phyloP scores from a whole-genome alignment of 92 coral and sea anemone genomes.

The Porites evermanni region DNA sequence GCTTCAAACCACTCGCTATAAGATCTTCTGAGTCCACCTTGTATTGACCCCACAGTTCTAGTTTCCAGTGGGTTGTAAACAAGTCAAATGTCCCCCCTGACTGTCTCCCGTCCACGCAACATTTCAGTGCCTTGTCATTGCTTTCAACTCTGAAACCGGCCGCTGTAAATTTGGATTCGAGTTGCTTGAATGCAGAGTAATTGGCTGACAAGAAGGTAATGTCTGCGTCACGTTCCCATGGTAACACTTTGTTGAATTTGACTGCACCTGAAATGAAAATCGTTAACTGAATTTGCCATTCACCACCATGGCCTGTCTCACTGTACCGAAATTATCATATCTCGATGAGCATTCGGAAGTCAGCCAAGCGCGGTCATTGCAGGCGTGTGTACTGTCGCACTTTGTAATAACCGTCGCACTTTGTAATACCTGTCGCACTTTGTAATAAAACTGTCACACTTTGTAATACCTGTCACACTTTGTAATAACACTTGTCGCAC shows the following conservation, averaged over 20 bases:
- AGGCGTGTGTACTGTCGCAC: too few relatives aligned
- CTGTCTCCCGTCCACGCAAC: slow-evolving; percentile 95
- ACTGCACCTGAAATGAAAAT: slow-evolving; percentile 79
- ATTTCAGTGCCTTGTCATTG: slow-evolving; percentile 86
- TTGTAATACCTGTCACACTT: too few relatives aligned
- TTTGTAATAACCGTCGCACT: too few relatives aligned
- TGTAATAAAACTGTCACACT: too few relatives aligned
- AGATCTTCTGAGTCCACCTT: slow-evolving; percentile 96
- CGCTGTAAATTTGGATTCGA: slow-evolving; percentile 61
- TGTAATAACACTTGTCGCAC: too few relatives aligned
- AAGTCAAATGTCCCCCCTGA: slow-evolving; percentile 94
- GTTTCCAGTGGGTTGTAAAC: slow-evolving; percentile 83
- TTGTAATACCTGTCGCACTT: too few relatives aligned
- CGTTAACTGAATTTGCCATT: background rate
- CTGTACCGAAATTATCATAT: too few relatives aligned
- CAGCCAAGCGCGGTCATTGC: too few relatives aligned
- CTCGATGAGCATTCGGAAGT: too few relatives aligned
- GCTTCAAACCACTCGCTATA: slow-evolving; percentile 85
- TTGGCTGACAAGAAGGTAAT: slow-evolving; percentile 96
- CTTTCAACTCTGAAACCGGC: slow-evolving; percentile 81
- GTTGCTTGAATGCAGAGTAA: slow-evolving; percentile 89
- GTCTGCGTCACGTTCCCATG: slow-evolving; percentile 99
- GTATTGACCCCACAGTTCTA: slow-evolving; percentile 96
- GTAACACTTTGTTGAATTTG: slow-evolving; percentile 93
- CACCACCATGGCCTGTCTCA: too few relatives aligned